Base-by-base conservation (phyloP, 2,797 vertebrate genomes). In the Artibeus jamaicensis region DNA sequence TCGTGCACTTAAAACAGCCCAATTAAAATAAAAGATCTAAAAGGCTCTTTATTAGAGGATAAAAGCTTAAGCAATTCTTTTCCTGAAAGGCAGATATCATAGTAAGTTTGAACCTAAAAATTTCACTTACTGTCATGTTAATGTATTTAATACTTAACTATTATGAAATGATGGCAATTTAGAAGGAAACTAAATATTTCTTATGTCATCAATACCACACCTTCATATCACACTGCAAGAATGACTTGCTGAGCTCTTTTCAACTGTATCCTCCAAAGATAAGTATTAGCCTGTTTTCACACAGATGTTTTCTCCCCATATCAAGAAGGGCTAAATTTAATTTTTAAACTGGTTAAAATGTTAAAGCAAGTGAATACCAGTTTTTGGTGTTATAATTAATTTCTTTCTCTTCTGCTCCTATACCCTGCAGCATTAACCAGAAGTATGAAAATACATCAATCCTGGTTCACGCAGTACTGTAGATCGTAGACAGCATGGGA, bases 1-100 rank as follows among this genome's bases (percentile, higher is more conserved):
- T 8, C 55, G 62, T 76, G 14, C 32, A 68, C 59, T 95, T 78
- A 59, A 62, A 94, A 59, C 18, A 65, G 26, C 32, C 42, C 32
- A 89, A 90, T 70, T 94, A 59, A 65, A 82, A 57, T 74, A 34
- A 86, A 93, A 92, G 29, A 91, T 55, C 24, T 37, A 78, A 81
- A 73, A 21, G 6, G 26, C 55, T 73, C 89, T 67, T 96, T 95
- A 86, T 89, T 95, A 95, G 59, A 89, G 29, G 10, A 71, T 78
- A 50, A 92, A 94, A 81, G 14, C 11, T 19, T 84, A 85, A 84
- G 46, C 19, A 81, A 5, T 85, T 92, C 11, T 94, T 88, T 88
- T 74, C 24, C 55, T 79, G 37, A 93, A 93, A 93, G 57, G 19
- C 37, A 68, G 53, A 44, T 42, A 89, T 79, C 14, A 42, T 79